Evolutionary conservation across 2,113 vertebrate species (phyloP), one percentile per base, ranked within the genome.

Genomic region (Otocyon megalotis): DNA sequence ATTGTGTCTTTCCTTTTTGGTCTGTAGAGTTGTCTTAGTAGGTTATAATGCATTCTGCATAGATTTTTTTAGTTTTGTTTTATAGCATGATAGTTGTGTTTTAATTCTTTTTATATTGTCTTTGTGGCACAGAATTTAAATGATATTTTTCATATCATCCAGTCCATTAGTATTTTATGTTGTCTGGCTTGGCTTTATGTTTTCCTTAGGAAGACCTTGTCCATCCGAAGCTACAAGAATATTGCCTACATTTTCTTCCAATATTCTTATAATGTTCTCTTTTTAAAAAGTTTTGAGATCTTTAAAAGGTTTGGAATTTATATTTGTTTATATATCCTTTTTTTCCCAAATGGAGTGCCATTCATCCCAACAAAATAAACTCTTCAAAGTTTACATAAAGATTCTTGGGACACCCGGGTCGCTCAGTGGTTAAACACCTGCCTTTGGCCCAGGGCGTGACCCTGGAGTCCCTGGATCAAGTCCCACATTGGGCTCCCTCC

Each of bases 181-280:
- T 35, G 89, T 79, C 32, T 80, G 16, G 35, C 32, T 80, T 12
- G 30, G 71, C 56, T 80, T 90, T 72, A 71, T 84, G 43, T 89
- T 74, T 96, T 35, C 8, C 28, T 58, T 85, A 85, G 53, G 85
- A 88, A 71, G 76, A 43, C 1, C 4, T 65, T 88, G 88, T 77
- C 43, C 56, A 83, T 54, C 14, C 79, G 67, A 93, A 19, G 26
- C 84, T 83, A 77, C n/a, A 79, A 96, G 89, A 90, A 53, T 79
- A 69, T 71, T 77, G 69, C 11, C 43, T 81, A 28, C 6, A 6
- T 71, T 89, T 76, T 89, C 77, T 89, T 89, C 79, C 3, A 43
- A 15, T 89, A 74, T 72, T 54, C 20, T 92, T 37, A 63, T 4
- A n/a, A 37, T 60, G 5, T 76, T 96, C 9, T 84, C 13, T 82